Evolutionary conservation across 2,888 invertebrate species (phyloP).

Genomic region (Dichetophora obliterata): DNA sequence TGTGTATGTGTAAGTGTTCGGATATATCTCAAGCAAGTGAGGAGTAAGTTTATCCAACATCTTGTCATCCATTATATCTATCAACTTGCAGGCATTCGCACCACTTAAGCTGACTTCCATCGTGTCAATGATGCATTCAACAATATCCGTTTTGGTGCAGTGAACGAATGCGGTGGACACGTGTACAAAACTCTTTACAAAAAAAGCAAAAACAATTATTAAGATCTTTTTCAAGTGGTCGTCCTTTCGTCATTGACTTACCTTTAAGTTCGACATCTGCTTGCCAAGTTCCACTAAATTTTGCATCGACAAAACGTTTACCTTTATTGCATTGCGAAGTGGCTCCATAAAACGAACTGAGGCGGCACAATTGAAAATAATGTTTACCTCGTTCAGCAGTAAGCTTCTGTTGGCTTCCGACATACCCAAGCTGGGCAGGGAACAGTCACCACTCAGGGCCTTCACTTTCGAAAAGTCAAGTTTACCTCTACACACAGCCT

Average conservation of each 20-base stretch:
- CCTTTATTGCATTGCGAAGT: not conserved
- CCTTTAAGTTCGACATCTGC: not conserved
- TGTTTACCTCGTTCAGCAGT: not conserved
- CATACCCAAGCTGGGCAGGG: not conserved
- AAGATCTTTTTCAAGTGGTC: too few relatives aligned
- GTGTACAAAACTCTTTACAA: conserved; percentile 73
- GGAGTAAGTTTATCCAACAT: not conserved
- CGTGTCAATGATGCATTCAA: conserved; percentile 67
- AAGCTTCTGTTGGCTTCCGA: not conserved
- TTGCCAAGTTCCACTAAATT: not conserved
- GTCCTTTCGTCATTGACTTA: not conserved
- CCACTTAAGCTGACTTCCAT: conserved; percentile 57
- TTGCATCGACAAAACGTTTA: not conserved
- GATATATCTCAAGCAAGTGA: conserved; percentile 59
- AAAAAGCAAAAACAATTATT: not conserved
- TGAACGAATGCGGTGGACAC: conserved; percentile 80
- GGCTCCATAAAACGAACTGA: not conserved
- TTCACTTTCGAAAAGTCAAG: not conserved
- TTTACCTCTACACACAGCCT: not conserved
- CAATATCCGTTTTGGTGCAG: conserved; percentile 69
- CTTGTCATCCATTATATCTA: not conserved
- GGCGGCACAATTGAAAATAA: not conserved
- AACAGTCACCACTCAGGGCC: not conserved
- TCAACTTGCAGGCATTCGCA: conserved; percentile 58
- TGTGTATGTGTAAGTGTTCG: conserved; percentile 82